Conservation (phyloP, 2,888 invertebrate species). For the Dicranocentrus wangi region DNA sequence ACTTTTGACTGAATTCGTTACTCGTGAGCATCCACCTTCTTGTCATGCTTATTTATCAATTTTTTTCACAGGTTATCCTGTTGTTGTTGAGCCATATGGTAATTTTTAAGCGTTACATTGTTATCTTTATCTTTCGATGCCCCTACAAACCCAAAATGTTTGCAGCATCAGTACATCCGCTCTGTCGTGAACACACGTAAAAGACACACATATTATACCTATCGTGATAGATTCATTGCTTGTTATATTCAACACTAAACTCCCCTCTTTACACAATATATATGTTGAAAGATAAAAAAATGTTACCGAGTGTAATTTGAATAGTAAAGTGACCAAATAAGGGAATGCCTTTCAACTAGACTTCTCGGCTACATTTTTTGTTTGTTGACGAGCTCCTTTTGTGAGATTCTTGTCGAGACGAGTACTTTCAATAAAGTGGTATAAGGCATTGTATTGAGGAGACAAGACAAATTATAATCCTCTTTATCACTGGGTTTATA, state of each 20-base stretch:
- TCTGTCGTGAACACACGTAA: too few relatives aligned
- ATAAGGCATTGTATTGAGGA: constrained; percentile 1
- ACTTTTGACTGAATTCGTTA: background rate
- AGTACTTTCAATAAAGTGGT: constrained; percentile 2
- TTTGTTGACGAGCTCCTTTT: background rate
- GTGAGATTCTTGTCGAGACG: background rate
- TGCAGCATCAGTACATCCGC: too few relatives aligned
- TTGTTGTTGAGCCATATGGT: constrained; percentile 11
- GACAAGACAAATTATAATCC: constrained; percentile 30
- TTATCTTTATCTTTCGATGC: background rate
- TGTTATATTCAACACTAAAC: background rate
- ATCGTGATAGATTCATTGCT: background rate
- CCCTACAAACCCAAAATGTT: background rate
- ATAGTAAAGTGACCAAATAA: constrained; percentile 30
- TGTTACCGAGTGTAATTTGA: constrained; percentile 17
- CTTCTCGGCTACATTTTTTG: constrained; percentile 10
- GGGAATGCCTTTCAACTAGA: constrained; percentile 42
- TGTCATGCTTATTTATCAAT: constrained; percentile 34
- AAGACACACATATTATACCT: too few relatives aligned
- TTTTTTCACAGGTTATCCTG: background rate
- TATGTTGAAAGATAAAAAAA: constrained; percentile 3
- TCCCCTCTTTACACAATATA: background rate
- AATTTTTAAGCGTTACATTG: constrained; percentile 1
- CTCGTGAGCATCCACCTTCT: background rate
- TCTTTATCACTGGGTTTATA: constrained; percentile 26